A percentile compares a stretch with the other conserved stretches of the same genome.
phyloP scores from a whole-genome alignment of 2,797 vertebrate species.

The Threskiornis aethiopicus region DNA sequence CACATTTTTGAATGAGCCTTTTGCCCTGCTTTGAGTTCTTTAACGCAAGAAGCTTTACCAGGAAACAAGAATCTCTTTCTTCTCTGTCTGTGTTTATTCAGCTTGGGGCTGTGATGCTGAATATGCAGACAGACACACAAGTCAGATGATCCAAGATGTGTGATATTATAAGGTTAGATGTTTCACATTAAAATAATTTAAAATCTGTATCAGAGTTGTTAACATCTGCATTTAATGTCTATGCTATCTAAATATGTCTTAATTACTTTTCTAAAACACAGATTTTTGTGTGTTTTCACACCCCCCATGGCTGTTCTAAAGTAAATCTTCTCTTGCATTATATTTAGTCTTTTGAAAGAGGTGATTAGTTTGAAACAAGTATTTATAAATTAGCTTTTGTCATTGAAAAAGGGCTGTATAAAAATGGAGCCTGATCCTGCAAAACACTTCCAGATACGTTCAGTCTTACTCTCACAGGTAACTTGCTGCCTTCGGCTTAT shows the following conservation, averaged over 20 bases:
- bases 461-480: background rate
- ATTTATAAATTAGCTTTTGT: background rate
- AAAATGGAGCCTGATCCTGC: background rate
- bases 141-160: constrained; percentile 61
- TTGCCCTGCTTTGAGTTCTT: constrained; percentile 42
- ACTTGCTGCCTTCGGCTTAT: background rate
- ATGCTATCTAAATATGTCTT: background rate
- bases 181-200: constrained; percentile 47
- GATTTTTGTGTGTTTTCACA: background rate
- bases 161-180: constrained; percentile 46
- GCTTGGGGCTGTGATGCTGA: constrained; percentile 22
- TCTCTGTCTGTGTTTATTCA: constrained; percentile 56
- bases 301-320: background rate
- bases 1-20: constrained; percentile 51
- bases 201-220: background rate
- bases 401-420: background rate
- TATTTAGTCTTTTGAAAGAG: background rate
- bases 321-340: background rate
- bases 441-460: background rate
- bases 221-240: background rate
- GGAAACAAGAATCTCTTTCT: constrained; percentile 71
- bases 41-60: constrained; percentile 36
- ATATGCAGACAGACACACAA: constrained; percentile 33
- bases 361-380: background rate
- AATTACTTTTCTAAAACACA: background rate